phyloP scores from a whole-genome alignment of 2,797 vertebrate genomes.

The Aphelocoma californica region DNA sequence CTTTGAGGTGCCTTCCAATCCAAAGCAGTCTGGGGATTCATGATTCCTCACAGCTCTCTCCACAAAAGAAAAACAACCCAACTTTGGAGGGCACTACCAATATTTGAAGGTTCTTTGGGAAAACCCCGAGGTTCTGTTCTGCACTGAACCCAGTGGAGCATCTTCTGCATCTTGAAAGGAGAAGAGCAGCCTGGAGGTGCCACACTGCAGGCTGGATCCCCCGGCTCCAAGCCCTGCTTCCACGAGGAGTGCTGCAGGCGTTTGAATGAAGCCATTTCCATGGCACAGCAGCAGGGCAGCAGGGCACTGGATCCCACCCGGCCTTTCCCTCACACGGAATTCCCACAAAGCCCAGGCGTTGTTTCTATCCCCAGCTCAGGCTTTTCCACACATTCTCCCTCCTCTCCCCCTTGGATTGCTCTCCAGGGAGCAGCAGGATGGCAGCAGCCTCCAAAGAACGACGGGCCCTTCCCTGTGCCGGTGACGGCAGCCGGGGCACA shows the following conservation, averaged over 20 bases:
- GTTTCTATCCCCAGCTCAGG: background rate
- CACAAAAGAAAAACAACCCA: background rate
- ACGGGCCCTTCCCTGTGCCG: background rate
- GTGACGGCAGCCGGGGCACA: background rate
- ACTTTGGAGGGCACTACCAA: rapidly evolving
- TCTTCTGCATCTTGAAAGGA: background rate
- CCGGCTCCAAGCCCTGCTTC: background rate
- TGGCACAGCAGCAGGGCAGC: background rate
- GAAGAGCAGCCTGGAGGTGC: background rate
- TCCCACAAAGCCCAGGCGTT: background rate
- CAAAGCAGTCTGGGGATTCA: background rate
- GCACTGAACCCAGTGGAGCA: background rate
- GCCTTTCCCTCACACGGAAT: background rate
- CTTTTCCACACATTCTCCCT: background rate
- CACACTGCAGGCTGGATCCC: background rate
- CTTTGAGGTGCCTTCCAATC: background rate
- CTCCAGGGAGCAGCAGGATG: background rate
- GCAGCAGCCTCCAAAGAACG: background rate
- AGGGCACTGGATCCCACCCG: background rate
- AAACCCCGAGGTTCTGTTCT: background rate
- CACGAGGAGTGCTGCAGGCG: background rate
- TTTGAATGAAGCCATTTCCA: background rate
- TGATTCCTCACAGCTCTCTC: background rate
- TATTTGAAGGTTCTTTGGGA: background rate
- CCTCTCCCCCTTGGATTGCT: background rate